Conservation (phyloP, 2,888 invertebrate species). For the Chaetoderma sp. region DNA sequence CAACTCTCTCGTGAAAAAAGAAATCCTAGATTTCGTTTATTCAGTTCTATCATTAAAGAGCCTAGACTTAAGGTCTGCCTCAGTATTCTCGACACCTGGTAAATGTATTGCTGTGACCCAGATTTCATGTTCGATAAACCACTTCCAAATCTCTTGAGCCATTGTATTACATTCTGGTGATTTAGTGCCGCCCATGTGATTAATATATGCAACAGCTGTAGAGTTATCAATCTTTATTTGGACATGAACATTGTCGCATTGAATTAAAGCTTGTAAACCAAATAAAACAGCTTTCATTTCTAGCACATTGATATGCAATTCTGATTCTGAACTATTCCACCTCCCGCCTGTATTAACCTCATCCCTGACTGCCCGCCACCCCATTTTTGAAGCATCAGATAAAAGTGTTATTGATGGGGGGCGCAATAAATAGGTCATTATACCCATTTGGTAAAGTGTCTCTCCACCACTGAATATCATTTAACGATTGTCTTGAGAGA, state of each 20-base stretch:
- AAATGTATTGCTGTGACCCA: slow-evolving; percentile 27
- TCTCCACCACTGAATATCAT: slow-evolving; percentile 32
- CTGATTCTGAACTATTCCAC: slow-evolving; percentile 20
- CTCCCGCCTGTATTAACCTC: slow-evolving; percentile 10
- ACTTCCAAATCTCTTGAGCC: slow-evolving; percentile 24
- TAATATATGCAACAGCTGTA: slow-evolving; percentile 26
- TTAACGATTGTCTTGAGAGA: slow-evolving; percentile 8
- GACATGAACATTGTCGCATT: slow-evolving; percentile 15
- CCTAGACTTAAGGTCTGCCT: slow-evolving; percentile 22
- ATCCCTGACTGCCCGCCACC: slow-evolving; percentile 21
- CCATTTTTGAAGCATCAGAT: slow-evolving; percentile 25
- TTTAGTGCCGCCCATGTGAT: slow-evolving; percentile 24
- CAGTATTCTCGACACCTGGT: slow-evolving; percentile 23
- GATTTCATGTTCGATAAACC: slow-evolving; percentile 20
- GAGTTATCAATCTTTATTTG: slow-evolving; percentile 22
- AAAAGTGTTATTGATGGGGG: slow-evolving; percentile 34
- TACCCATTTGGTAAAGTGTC: slow-evolving; percentile 10
- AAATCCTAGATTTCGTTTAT: too few relatives aligned
- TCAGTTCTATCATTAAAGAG: slow-evolving; percentile 17
- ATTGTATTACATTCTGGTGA: slow-evolving; percentile 12
- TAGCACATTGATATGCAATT: slow-evolving; percentile 22
- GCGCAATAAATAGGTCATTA: slow-evolving; percentile 25
- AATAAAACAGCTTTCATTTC: slow-evolving; percentile 31
- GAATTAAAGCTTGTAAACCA: neutral
- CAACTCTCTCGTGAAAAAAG: too few relatives aligned